Evolutionary conservation across 2,888 invertebrate species (phyloP).

Genomic region (Monopis laevigella): DNA sequence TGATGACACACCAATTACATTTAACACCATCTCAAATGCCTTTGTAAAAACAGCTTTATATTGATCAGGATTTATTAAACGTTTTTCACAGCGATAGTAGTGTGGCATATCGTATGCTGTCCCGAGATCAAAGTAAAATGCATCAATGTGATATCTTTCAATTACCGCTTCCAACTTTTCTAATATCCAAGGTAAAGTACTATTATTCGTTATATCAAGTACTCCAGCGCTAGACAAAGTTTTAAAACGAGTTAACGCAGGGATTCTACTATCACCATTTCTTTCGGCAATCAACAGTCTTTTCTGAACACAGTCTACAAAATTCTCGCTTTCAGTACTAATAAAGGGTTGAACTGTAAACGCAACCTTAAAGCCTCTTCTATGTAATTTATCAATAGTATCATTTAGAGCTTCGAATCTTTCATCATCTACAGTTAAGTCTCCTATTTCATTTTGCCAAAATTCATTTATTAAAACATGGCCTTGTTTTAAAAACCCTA

Average conservation of each 20-base stretch:
- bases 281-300: conserved; percentile 83
- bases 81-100: conserved; percentile 81
- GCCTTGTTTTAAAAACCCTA: conserved; percentile 81
- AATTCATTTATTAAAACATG: conserved; percentile 82
- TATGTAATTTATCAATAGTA: conserved; percentile 81
- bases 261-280: conserved; percentile 80
- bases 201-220: conserved; percentile 86
- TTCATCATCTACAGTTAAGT: conserved; percentile 80
- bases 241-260: conserved; percentile 84
- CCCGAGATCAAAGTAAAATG: conserved; percentile 85
- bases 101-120: conserved; percentile 87
- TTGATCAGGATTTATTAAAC: conserved; percentile 81
- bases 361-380: conserved; percentile 86
- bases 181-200: conserved; percentile 82
- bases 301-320: conserved; percentile 80
- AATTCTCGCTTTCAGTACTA: conserved; percentile 84
- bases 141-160: conserved; percentile 81
- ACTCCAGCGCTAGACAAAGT: conserved; percentile 83
- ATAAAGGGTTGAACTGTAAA: conserved; percentile 93
- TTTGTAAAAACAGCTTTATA: conserved; percentile 79
- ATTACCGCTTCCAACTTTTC: conserved; percentile 76
- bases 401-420: conserved; percentile 82
- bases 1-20: conserved; percentile 83
- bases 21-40: conserved; percentile 69
- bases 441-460: conserved; percentile 88